Conservation (phyloP, 2,113 vertebrate species). For the Charadrius vociferus region DNA sequence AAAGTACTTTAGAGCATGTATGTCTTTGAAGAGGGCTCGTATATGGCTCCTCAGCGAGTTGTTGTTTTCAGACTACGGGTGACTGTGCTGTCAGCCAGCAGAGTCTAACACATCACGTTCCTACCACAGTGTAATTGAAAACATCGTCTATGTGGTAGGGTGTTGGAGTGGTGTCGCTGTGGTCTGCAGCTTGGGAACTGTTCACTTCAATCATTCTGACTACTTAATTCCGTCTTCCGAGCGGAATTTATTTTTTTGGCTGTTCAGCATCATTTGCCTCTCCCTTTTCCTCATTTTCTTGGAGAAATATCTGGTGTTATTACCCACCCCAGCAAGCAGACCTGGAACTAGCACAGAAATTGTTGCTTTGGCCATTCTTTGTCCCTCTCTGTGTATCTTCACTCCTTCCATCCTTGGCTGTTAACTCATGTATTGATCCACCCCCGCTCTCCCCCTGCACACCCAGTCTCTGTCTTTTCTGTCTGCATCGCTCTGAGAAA, state of each 20-base stretch:
- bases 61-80: not conserved
- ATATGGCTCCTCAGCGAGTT: not conserved
- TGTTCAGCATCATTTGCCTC: not conserved
- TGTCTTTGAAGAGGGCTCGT: not conserved
- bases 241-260: fast-evolving
- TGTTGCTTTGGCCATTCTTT: not conserved
- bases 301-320: not conserved
- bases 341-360: not conserved
- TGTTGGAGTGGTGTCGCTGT: not conserved
- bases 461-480: not conserved
- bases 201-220: not conserved
- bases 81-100: not conserved
- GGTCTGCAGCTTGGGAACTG: not conserved
- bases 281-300: not conserved
- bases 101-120: not conserved
- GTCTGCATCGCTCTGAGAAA: not conserved
- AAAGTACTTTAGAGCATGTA: not conserved
- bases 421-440: not conserved
- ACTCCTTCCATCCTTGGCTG: not conserved
- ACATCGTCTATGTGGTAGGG: fast-evolving
- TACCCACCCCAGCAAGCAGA: not conserved
- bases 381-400: not conserved
- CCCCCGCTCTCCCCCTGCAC: not conserved
- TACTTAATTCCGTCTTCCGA: not conserved
- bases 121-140: not conserved